These are phyloP conservation scores for Uloborus plumipes DNA, from an alignment of 2,888 invertebrate genomes.

Conservation along the genomic window DNA sequence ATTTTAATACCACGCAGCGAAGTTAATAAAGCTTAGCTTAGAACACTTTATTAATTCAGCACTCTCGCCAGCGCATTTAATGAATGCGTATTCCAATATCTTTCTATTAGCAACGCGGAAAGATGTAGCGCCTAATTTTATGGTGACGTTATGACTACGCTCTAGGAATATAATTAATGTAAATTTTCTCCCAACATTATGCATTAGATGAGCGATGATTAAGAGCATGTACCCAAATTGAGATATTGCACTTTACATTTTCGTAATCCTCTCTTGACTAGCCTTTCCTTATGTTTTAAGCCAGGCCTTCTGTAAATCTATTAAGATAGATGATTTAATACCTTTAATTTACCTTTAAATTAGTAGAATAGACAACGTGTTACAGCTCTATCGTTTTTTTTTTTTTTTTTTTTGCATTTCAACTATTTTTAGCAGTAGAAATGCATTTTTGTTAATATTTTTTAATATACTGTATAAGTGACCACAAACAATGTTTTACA, in stretches of 20 bases:
- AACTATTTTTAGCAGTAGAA: no score
- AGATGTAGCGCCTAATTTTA: slow-evolving; percentile 45
- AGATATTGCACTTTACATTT: slow-evolving; percentile 14
- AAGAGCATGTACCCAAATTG: slow-evolving; percentile 28
- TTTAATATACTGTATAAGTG: no score
- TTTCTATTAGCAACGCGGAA: slow-evolving; percentile 16
- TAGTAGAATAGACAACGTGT: no score
- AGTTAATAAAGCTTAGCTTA: slow-evolving; percentile 35
- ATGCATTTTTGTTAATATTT: no score
- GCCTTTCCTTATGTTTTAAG: slow-evolving; percentile 19
- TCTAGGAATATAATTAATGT: slow-evolving; percentile 44
- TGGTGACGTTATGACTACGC: slow-evolving; percentile 25
- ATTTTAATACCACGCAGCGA: slow-evolving; percentile 33
- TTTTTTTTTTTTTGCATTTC: no score
- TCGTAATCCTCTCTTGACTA: slow-evolving; percentile 30
- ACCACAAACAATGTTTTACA: no score
- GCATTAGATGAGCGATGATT: slow-evolving; percentile 38
- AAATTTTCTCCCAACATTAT: slow-evolving; percentile 37
- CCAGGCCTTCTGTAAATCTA: not conserved
- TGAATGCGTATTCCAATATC: slow-evolving; percentile 36
- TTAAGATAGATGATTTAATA: no score
- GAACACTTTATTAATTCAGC: slow-evolving; percentile 19
- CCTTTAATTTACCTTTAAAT: no score
- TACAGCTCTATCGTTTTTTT: no score
- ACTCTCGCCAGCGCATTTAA: slow-evolving; percentile 30